Evolutionary conservation across 1,140 invertebrate species (phyloP).

Genomic region (Cataglyphis hispanica): DNA sequence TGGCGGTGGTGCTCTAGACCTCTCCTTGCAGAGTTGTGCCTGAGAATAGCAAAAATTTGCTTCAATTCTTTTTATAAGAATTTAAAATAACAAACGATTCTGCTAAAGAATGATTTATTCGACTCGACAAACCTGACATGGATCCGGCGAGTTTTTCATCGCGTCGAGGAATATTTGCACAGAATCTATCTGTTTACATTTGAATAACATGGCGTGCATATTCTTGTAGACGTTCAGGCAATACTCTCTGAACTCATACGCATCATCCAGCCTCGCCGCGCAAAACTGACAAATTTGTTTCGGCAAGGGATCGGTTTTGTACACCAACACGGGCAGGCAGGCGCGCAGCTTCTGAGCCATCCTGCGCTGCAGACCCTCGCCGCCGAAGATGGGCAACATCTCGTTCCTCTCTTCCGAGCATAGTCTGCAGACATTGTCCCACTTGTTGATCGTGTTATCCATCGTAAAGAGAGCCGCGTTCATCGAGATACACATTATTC

Average conservation of each 20-base stretch:
- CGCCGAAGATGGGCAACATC: conserved; percentile 81
- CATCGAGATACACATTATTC: background rate
- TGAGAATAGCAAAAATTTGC: conserved; percentile 47
- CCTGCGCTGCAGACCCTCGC: conserved; percentile 78
- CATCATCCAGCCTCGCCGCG: conserved; percentile 80
- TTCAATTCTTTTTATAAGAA: background rate
- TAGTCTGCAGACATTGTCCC: conserved; percentile 80
- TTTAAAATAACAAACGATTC: background rate
- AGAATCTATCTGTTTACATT: conserved; percentile 68
- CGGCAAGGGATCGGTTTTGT: conserved; percentile 81
- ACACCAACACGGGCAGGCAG: conserved; percentile 80
- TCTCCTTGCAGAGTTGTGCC: conserved; percentile 80
- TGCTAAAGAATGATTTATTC: background rate
- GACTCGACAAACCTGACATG: conserved; percentile 78
- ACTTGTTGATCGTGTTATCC: conserved; percentile 64
- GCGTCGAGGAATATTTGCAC: conserved; percentile 80
- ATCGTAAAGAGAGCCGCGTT: conserved; percentile 55
- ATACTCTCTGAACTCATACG: conserved; percentile 80
- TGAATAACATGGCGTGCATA: conserved; percentile 78
- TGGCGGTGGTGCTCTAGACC: conserved; percentile 81
- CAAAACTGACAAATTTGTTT: conserved; percentile 83
- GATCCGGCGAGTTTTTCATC: conserved; percentile 81
- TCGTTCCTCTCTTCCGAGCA: conserved; percentile 80
- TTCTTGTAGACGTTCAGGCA: conserved; percentile 79
- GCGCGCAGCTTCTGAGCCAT: conserved; percentile 80